Evolutionary conservation across 2,797 vertebrate species (phyloP).

Genomic region (Spinus pinus): DNA sequence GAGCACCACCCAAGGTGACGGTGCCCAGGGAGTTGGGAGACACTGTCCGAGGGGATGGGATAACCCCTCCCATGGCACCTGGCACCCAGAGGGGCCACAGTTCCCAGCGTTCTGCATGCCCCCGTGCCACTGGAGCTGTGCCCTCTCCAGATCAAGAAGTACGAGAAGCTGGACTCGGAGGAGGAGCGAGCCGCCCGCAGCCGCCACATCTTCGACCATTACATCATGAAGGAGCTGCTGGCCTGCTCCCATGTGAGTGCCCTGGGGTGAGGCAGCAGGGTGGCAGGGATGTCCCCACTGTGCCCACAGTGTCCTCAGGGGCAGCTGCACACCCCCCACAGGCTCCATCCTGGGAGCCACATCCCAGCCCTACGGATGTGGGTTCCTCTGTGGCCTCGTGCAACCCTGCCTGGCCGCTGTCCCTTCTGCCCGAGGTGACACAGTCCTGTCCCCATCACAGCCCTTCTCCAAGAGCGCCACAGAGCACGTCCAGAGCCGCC

Average conservation of each 20-base stretch:
- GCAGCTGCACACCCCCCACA: not conserved
- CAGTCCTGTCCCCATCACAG: not conserved
- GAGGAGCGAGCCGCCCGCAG: slow-evolving; percentile 69
- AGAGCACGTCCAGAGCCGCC: slow-evolving; percentile 72
- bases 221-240: slow-evolving; percentile 82
- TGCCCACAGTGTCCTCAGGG: not conserved
- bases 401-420: not conserved
- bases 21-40: not conserved
- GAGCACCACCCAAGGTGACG: rapidly evolving
- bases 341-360: not conserved
- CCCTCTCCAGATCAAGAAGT: slow-evolving; percentile 74
- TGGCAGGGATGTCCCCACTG: not conserved
- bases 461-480: slow-evolving; percentile 79
- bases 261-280: rapidly evolving
- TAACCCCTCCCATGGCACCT: rapidly evolving
- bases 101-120: rapidly evolving
- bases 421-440: not conserved
- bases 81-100: not conserved
- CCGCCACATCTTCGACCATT: slow-evolving; percentile 77
- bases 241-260: slow-evolving; percentile 78
- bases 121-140: not conserved
- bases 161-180: slow-evolving; percentile 78
- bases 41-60: rapidly evolving
- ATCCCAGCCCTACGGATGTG: rapidly evolving
- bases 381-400: rapidly evolving